Conservation (phyloP, 1,140 invertebrate genomes). For the Papilio polyxenes region DNA sequence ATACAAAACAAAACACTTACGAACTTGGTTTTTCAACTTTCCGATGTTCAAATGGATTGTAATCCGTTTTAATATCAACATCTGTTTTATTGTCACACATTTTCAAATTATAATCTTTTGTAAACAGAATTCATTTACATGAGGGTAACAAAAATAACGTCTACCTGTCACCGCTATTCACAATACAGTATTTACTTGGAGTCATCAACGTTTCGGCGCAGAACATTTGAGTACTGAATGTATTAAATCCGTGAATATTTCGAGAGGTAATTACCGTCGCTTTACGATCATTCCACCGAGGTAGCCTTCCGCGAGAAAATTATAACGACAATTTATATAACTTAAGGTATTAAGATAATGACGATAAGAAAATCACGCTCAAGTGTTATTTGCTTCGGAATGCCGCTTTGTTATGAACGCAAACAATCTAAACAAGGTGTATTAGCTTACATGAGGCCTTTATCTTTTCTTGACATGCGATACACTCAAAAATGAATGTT, state of each 20-base stretch:
- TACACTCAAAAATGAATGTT: background rate
- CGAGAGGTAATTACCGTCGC: background rate
- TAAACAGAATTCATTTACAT: constrained; percentile 25
- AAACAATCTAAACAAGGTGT: constrained; percentile 23
- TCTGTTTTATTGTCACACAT: constrained; percentile 43
- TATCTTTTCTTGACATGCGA: constrained; percentile 10
- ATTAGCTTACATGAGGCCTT: constrained; percentile 3
- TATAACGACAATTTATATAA: constrained; percentile 43
- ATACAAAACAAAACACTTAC: constrained; percentile 76
- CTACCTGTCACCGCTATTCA: constrained; percentile 19
- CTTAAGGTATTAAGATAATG: constrained; percentile 46
- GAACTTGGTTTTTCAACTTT: constrained; percentile 84
- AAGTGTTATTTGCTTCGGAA: constrained; percentile 35
- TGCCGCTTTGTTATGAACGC: constrained; percentile 34
- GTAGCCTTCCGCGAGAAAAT: constrained; percentile 24
- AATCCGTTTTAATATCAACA: constrained; percentile 74
- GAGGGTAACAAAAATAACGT: constrained; percentile 19
- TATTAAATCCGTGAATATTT: constrained; percentile 14
- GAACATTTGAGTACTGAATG: constrained; percentile 9
- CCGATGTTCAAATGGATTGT: constrained; percentile 86
- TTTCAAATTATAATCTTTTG: constrained; percentile 28
- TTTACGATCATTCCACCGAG: constrained; percentile 14
- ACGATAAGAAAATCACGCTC: constrained; percentile 49
- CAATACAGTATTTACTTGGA: constrained; percentile 25
- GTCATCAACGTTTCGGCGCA: constrained; percentile 5